Conservation (phyloP, 2,888 invertebrate genomes). For the Nebria salina region DNA sequence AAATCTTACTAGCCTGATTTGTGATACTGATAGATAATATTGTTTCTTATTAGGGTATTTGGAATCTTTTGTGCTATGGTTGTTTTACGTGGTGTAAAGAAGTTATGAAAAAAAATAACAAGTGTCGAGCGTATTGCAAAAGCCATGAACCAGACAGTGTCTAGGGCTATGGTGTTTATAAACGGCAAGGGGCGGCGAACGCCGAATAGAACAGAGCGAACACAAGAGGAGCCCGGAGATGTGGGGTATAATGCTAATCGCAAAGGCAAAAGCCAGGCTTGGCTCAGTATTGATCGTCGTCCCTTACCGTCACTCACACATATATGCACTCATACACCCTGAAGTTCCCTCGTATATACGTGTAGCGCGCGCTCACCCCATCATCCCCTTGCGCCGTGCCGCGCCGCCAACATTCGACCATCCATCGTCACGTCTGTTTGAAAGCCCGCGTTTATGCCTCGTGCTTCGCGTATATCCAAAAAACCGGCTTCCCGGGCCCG, state of each 20-base stretch:
- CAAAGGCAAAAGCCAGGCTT: constrained; percentile 56
- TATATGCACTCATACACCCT: constrained; percentile 4
- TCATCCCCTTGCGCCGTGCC: constrained; percentile 53
- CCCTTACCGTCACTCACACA: constrained; percentile 43
- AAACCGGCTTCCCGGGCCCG: constrained; percentile 22
- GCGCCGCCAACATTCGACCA: constrained; percentile 13
- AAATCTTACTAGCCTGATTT: too few species aligned
- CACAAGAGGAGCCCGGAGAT: constrained; percentile 27
- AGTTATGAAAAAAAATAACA: neutral
- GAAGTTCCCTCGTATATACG: constrained; percentile 6
- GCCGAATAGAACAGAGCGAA: neutral
- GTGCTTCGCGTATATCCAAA: constrained; percentile 18
- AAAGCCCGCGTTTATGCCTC: neutral
- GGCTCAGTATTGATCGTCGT: constrained; percentile 60
- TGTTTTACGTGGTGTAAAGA: too few species aligned
- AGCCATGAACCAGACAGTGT: neutral
- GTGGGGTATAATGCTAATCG: constrained; percentile 46
- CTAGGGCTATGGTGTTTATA: constrained; percentile 5
- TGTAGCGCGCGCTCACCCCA: constrained; percentile 11
- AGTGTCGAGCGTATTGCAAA: neutral
- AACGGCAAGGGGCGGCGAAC: neutral
- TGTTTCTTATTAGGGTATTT: too few species aligned
- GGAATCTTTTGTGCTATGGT: too few species aligned
- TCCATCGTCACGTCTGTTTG: constrained; percentile 6
- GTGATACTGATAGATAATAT: too few species aligned